Conservation (phyloP, 2,113 vertebrate genomes). For the Pimephales promelas region DNA sequence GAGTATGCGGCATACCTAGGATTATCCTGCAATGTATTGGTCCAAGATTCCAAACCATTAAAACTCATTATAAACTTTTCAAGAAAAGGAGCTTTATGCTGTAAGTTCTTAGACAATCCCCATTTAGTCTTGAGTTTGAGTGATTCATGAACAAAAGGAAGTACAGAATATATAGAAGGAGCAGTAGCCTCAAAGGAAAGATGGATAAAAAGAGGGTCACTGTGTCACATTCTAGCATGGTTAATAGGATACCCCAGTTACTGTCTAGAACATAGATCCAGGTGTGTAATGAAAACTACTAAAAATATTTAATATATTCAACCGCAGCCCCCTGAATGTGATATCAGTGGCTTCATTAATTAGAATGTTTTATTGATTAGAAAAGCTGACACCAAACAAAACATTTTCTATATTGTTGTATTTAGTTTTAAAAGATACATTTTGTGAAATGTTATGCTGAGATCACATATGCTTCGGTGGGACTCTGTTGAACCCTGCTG, state of each 20-base stretch:
- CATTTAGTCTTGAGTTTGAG: neutral
- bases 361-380: neutral
- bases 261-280: neutral
- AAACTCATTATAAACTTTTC: neutral
- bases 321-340: too few relatives aligned
- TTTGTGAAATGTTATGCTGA: neutral
- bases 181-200: neutral
- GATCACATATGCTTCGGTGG: neutral
- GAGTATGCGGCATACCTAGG: too few relatives aligned
- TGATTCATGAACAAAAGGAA: neutral
- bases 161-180: neutral
- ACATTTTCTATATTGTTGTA: neutral
- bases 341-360: neutral
- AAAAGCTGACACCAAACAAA: neutral
- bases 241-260: neutral
- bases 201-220: neutral
- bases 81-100: neutral
- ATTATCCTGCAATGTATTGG: conserved; percentile 11
- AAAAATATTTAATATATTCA: neutral
- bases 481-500: conserved; percentile 10
- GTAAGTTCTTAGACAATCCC: neutral
- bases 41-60: conserved; percentile 5
- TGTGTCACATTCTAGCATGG: neutral
- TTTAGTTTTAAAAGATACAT: neutral
- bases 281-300: neutral